phyloP scores from a whole-genome alignment of 2,888 invertebrate genomes.

The Trissoscelio sp. region DNA sequence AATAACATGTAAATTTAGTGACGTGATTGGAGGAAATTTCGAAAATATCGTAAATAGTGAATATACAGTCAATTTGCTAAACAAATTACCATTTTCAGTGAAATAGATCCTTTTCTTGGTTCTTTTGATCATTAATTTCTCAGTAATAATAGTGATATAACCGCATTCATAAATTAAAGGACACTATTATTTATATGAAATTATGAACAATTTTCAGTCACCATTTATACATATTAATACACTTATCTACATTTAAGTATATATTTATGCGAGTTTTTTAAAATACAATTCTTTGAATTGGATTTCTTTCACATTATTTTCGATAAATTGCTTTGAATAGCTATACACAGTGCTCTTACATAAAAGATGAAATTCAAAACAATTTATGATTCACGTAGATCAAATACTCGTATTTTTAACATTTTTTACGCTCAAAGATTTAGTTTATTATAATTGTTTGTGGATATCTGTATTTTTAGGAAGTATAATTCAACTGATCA shows the following conservation, averaged over 20 bases:
- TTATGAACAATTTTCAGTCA: slow-evolving; percentile 19
- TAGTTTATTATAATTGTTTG: slow-evolving; percentile 30
- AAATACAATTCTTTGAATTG: slow-evolving; percentile 22
- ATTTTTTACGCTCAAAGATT: slow-evolving; percentile 18
- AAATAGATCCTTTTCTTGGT: too few relatives aligned
- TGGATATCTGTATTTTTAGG: slow-evolving; percentile 37
- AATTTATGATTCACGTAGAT: slow-evolving; percentile 55
- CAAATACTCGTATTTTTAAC: slow-evolving; percentile 11
- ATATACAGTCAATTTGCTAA: too few relatives aligned
- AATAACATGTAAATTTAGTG: too few relatives aligned
- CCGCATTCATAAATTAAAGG: slow-evolving; percentile 44
- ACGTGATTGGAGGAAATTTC: too few relatives aligned
- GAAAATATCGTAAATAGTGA: too few relatives aligned
- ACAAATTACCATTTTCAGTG: too few relatives aligned
- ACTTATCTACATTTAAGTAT: slow-evolving; percentile 18
- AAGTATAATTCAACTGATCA: slow-evolving; percentile 22
- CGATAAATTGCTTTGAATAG: slow-evolving; percentile 47
- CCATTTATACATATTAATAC: slow-evolving; percentile 41
- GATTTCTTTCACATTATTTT: slow-evolving; percentile 50
- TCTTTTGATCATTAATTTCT: slow-evolving; percentile 30
- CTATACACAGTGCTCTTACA: slow-evolving; percentile 39
- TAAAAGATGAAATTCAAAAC: slow-evolving; percentile 57
- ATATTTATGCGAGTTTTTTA: slow-evolving; percentile 48
- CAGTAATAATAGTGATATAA: slow-evolving; percentile 20
- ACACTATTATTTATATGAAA: slow-evolving; percentile 24